Conservation (phyloP, 2,888 invertebrate genomes). For the Troides helena region DNA sequence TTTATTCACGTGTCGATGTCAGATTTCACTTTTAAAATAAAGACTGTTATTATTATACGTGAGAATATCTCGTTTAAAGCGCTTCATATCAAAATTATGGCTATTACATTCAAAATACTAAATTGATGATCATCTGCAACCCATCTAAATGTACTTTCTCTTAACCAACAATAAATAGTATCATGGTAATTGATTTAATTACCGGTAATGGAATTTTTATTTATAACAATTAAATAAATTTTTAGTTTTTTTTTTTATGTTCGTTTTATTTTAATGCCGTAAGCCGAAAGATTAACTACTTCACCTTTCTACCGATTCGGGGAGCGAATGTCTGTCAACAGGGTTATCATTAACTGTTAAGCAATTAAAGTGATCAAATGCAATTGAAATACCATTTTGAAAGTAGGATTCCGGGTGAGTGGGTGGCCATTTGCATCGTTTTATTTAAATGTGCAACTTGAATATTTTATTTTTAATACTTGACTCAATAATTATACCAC, state of each 20-base stretch:
- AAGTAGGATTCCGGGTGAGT: constrained; percentile 16
- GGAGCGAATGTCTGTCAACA: constrained; percentile 19
- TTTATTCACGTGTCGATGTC: not conserved
- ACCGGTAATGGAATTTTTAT: constrained; percentile 6
- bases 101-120: not conserved
- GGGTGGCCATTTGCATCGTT: constrained; percentile 11
- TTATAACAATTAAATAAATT: constrained; percentile 4
- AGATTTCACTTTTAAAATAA: not conserved
- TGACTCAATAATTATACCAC: not conserved
- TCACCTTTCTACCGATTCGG: constrained; percentile 16
- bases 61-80: not conserved
- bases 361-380: constrained; percentile 25
- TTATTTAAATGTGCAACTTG: not conserved
- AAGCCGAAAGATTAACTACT: constrained; percentile 11
- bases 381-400: constrained; percentile 24
- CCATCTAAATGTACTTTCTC: constrained; percentile 13
- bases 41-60: not conserved
- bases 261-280: constrained; percentile 2
- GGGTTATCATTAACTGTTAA: constrained; percentile 26
- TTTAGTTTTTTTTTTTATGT: constrained; percentile 2
- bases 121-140: not conserved
- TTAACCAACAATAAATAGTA: constrained; percentile 10
- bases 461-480: not conserved
- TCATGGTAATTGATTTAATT: constrained; percentile 13
- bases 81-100: not conserved